Base-by-base conservation (phyloP, 2,888 invertebrate genomes). In the Drosophila tripunctata region DNA sequence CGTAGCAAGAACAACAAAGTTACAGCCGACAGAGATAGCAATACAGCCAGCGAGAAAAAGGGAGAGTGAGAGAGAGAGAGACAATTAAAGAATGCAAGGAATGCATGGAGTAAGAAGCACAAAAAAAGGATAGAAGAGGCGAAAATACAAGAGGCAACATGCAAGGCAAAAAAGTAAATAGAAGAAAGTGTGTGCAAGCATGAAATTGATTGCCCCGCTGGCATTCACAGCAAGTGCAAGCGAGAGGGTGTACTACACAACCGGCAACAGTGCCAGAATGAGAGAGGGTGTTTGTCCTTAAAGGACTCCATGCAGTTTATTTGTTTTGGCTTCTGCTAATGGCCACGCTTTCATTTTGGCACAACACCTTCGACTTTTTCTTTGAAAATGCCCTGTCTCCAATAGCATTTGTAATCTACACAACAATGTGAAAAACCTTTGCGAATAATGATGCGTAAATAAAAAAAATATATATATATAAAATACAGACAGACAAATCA, bases 161-260 rank as follows among this genome's bases (percentile, higher is more conserved):
- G 43, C 27, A 30, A 14, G 50, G 7, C n/a, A 41, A 54, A 17
- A n/a, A 55, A 56, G 38, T 38, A 43, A 35, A 45, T 44, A 43
- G 24, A 48, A 5, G 44, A n/a, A 52, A 52, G 61, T 61, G 67
- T 61, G 52, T 36, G 41, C 50, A 57, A 47, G 73, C 80, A 75
- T 81, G 82, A 81, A 81, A 81, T 81, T 81, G 86, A 81, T 85
- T 82, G 86, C 73, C 50, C 69, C 62, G 58, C 66, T 57, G 82
- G 78, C 72, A 85, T 80, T 77, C 67, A 36, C 54, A 57, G 19
- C 3, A 6, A 21, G 38, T 27, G 10, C n/a, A 14, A 30, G 14
- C 10, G 19, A 36, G 17, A 38, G 19, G 17, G 19, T 33, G 4
- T n/a, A n/a, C n/a, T n/a, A n/a, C n/a, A n/a, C 17, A 12, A 10